A percentile compares a stretch with the other conserved stretches of the same genome.
phyloP scores from a whole-genome alignment of 1,140 invertebrate genomes.

The Penaeus japonicus region DNA sequence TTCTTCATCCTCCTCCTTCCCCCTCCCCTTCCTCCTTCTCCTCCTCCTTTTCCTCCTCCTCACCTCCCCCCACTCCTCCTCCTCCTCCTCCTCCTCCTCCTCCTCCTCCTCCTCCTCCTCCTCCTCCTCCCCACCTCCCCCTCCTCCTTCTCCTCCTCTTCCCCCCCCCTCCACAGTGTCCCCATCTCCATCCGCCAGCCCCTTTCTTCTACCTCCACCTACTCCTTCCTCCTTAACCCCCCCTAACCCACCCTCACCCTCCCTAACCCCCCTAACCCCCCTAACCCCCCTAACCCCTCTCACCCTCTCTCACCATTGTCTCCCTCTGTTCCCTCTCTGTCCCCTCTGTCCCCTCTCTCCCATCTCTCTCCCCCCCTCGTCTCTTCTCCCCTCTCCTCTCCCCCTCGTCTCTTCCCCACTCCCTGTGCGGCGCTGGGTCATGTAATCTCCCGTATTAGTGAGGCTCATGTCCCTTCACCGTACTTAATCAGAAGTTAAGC shows the following conservation, averaged over 20 bases:
- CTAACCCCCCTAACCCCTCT: background rate
- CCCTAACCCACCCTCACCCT: background rate
- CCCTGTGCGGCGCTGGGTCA: background rate
- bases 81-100: background rate
- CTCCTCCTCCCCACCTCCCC: background rate
- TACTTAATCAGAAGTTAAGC: constrained; percentile 55
- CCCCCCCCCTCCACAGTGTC: background rate
- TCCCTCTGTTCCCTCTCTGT: too few relatives aligned
- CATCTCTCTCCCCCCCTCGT: background rate
- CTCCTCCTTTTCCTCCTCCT: background rate
- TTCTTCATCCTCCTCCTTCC: background rate
- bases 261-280: background rate
- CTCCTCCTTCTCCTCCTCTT: background rate
- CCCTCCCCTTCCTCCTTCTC: background rate
- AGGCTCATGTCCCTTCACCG: constrained; percentile 48
- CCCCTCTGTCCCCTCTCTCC: background rate
- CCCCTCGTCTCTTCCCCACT: background rate
- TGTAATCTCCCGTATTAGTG: constrained; percentile 47
- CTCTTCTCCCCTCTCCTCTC: background rate
- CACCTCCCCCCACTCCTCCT: background rate
- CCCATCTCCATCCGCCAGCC: background rate
- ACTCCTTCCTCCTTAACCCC: background rate
- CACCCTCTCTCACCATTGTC: background rate
- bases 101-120: background rate
- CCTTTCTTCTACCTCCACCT: background rate